Conservation (phyloP, 2,888 invertebrate species). For the Gymnocheta viridis region DNA sequence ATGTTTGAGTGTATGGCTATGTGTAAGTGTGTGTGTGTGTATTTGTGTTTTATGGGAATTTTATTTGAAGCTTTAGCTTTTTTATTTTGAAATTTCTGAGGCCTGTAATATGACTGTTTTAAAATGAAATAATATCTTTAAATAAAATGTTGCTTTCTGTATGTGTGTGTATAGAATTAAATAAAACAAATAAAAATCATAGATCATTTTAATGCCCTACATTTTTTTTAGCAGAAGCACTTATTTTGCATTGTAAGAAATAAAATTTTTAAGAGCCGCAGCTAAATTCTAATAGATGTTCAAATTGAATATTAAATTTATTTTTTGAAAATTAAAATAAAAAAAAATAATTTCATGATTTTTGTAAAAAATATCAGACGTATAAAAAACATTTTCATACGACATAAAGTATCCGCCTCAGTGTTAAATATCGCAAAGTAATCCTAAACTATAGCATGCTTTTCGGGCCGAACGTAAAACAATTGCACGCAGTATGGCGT, state of each 20-base stretch:
- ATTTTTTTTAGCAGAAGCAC: background rate
- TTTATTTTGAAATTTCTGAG: background rate
- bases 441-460: no score
- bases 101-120: constrained; percentile 52
- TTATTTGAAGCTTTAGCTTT: constrained; percentile 21
- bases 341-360: no score
- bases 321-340: no score
- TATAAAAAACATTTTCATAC: no score
- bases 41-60: constrained; percentile 15
- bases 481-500: no score
- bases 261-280: no score
- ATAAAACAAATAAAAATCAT: background rate
- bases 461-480: no score
- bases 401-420: no score
- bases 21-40: background rate
- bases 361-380: no score
- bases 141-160: constrained; percentile 5
- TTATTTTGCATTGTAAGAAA: background rate
- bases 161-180: background rate
- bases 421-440: no score
- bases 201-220: constrained; percentile 32
- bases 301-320: no score
- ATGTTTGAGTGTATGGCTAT: background rate
- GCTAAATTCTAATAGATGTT: no score
- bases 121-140: constrained; percentile 57